Evolutionary conservation across 2,888 invertebrate species (phyloP), one percentile per base, ranked within the genome.

Genomic region (Hipparchia sbordonii): DNA sequence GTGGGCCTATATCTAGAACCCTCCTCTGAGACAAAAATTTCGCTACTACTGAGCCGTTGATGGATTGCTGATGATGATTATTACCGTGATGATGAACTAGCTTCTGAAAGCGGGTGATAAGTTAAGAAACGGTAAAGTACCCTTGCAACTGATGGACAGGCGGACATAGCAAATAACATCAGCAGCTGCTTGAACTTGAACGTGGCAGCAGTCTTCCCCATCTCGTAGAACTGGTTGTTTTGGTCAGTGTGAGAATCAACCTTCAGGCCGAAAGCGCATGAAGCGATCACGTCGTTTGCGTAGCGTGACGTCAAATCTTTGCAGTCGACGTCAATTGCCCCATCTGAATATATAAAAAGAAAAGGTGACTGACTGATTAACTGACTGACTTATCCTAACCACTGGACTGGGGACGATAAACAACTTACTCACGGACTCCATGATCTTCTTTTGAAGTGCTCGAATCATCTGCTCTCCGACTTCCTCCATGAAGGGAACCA

Each of bases 201-300:
- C 45, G 84, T 85, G 0, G 94, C 89, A 1, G 89, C 79, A n/a
- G 83, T 81, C 76, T 91, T 91, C 9, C 94, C 95, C 87, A 90
- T 91, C 61, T 80, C 67, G 78, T 93, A 95, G 81, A 95, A 95
- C 59, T 91, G 86, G 76, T 95, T 95, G 0, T 94, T 81, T 0
- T 94, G 85, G 1, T 95, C 87, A 39, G 82, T 81, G 60, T 94
- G 87, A 0, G 95, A 95, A 79, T 95, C 90, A 7, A 95, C 92
- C 76, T 93, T 87, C 0, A 94, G 77, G 0, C 94, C 94, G 73
- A 94, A 94, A 1, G 92, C 94, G 45, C 90, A 87, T 1, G 91
- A 87, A 0, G 94, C 95, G 60, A 95, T 94, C 1, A 94, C 93
- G 77, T 95, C 94, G 74, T 91, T 94, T 0, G 94, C 84, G 72